These are phyloP conservation scores for Tachyglossus aculeatus DNA, from an alignment of 2,797 vertebrate genomes.

Conservation along the genomic window DNA sequence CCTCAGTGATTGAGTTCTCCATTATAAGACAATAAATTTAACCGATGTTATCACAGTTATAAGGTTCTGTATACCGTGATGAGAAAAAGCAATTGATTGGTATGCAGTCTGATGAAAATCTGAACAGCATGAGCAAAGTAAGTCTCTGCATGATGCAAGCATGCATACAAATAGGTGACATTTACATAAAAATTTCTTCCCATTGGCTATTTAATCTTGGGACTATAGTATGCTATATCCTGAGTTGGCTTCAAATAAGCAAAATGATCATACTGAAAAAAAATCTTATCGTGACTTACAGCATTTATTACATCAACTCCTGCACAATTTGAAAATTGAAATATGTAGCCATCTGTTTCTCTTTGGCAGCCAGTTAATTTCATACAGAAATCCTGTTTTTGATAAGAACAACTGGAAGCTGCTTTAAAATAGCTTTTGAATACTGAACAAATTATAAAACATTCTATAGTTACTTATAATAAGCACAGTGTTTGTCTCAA, in stretches of 20 bases:
- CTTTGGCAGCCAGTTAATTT: conserved; percentile 18
- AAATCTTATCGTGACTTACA: conserved; percentile 5
- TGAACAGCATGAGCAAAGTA: conserved; percentile 21
- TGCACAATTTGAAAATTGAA: conserved; percentile 9
- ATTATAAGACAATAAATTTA: conserved; percentile 56
- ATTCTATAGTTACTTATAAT: neutral
- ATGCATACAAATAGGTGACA: conserved; percentile 36
- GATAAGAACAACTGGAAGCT: neutral
- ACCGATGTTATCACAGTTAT: conserved; percentile 46
- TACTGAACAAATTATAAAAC: neutral
- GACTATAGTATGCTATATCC: neutral
- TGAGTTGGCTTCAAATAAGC: conserved; percentile 16
- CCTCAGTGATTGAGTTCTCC: conserved; percentile 58
- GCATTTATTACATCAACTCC: neutral
- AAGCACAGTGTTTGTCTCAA: neutral
- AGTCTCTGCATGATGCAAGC: conserved; percentile 48
- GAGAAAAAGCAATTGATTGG: conserved; percentile 62
- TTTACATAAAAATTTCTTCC: conserved; percentile 51
- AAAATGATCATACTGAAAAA: conserved; percentile 17
- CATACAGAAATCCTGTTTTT: neutral
- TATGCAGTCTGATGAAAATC: conserved; percentile 40
- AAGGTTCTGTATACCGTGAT: conserved; percentile 50
- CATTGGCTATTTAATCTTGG: conserved; percentile 45
- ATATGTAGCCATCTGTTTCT: conserved; percentile 36
- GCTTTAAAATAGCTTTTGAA: conserved; percentile 17